Conservation (phyloP, 2,113 vertebrate genomes). For the Chitala chitala region DNA sequence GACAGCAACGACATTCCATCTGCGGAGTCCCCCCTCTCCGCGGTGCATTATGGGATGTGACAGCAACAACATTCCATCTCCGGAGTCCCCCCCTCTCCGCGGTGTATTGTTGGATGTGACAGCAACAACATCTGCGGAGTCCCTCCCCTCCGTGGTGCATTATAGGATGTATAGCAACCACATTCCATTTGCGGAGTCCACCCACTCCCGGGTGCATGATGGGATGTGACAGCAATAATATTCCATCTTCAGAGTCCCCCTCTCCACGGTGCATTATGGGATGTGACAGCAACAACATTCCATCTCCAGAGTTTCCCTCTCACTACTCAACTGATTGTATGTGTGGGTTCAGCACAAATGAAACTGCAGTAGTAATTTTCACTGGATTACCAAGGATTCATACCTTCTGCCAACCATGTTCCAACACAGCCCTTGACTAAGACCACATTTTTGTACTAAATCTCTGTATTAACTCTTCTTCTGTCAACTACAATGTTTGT, state of each 20-base stretch:
- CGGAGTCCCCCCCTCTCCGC: background rate
- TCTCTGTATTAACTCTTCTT: too few relatives aligned
- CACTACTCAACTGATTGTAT: too few relatives aligned
- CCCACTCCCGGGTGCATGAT: constrained; percentile 32
- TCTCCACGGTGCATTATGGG: background rate
- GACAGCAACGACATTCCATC: constrained; percentile 39
- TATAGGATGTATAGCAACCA: constrained; percentile 28
- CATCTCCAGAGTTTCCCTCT: constrained; percentile 19
- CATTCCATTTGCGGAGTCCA: constrained; percentile 33
- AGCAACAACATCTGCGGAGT: background rate
- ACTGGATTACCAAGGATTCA: too few relatives aligned
- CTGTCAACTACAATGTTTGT: too few relatives aligned
- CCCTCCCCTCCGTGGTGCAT: background rate
- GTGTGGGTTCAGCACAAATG: too few relatives aligned
- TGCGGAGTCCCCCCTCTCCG: constrained; percentile 16
- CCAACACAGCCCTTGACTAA: too few relatives aligned
- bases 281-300: too few relatives aligned
- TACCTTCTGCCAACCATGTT: too few relatives aligned
- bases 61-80: background rate
- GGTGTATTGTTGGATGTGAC: background rate
- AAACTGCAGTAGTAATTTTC: too few relatives aligned
- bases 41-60: constrained; percentile 35
- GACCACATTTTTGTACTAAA: too few relatives aligned
- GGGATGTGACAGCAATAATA: constrained; percentile 13
- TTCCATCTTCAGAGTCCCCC: background rate